Evolutionary conservation across 2,888 invertebrate species (phyloP), one percentile per base, ranked within the genome.

Genomic region (Mimachlamys varia): DNA sequence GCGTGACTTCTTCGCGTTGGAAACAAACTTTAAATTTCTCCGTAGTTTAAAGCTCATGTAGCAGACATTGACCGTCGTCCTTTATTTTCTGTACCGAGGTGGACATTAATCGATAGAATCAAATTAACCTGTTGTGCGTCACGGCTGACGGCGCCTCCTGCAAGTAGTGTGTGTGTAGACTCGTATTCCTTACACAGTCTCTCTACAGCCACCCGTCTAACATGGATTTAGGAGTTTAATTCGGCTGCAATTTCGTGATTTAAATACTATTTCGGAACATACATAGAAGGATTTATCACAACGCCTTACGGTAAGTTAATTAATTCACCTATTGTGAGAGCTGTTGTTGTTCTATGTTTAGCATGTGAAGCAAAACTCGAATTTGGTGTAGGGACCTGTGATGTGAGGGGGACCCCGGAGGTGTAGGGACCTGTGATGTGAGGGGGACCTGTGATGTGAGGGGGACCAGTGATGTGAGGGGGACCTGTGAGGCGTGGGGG

Each of bases 111-210:
- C 62, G 62, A 62, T 62, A 22, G 2, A 3, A 62, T 62, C n/a
- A n/a, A 62, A 62, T 62, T 17, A 22, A 62, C 62, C 62, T 62
- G 62, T 62, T 62, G 62, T 62, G n/a, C 15, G 62, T 62, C 62
- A 62, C 62, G 62, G 62, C n/a, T 62, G 62, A 10, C 62, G n/a
- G 62, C 62, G 62, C n/a, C 62, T 62, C 62, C 0, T 7, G 22
- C 62, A 3, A 62, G 62, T 3, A 5, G 62, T 62, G 62, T 62
- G 62, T 62, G 62, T 62, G n/a, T 62, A n/a, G 17, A 10, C 12
- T 2, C 12, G 62, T 62, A 7, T 62, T 19, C 3, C 22, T 22
- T n/a, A 3, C 62, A n/a, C n/a, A 62, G n/a, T 22, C 22, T 22
- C 53, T 12, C 62, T 1, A 62, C 22, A 22, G 62, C 22, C n/a